Conservation (phyloP, 2,113 vertebrate species). For the Genyomyrus donnyi region DNA sequence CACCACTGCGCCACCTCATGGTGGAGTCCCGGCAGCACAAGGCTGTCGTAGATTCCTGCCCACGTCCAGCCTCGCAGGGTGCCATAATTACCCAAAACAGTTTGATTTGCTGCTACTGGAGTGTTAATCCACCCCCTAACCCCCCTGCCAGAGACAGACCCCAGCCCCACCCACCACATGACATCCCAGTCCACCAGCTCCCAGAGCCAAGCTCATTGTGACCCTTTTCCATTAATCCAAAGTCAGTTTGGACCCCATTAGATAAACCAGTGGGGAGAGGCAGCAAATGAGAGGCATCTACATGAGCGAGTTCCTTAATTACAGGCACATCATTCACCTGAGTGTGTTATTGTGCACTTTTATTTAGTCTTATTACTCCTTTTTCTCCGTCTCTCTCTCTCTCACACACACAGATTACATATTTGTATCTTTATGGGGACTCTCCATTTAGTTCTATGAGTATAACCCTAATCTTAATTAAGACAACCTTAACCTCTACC, state of each 20-base stretch:
- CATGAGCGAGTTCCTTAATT: conserved; percentile 59
- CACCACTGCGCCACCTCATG: background rate
- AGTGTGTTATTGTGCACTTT: conserved; percentile 8
- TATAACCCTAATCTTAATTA: background rate
- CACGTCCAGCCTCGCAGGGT: background rate
- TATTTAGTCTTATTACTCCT: background rate
- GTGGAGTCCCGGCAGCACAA: background rate
- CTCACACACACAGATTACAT: background rate
- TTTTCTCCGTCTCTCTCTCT: background rate
- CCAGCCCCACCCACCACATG: conserved; percentile 10
- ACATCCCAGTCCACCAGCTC: background rate
- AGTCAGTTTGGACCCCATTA: conserved; percentile 61
- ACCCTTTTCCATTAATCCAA: conserved; percentile 47
- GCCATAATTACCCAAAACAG: background rate
- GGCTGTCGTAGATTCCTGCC: background rate
- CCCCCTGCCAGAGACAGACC: background rate
- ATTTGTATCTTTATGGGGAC: background rate
- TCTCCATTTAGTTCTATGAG: background rate
- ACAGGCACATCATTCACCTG: conserved; percentile 51
- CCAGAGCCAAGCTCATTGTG: conserved; percentile 26
- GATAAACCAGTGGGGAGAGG: conserved; percentile 47
- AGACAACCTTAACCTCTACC: background rate
- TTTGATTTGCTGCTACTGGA: background rate
- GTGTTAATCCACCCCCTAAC: background rate
- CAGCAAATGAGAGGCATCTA: conserved; percentile 58